Evolutionary conservation across 2,888 invertebrate species (phyloP).

Genomic region (Drosophila picticornis): DNA sequence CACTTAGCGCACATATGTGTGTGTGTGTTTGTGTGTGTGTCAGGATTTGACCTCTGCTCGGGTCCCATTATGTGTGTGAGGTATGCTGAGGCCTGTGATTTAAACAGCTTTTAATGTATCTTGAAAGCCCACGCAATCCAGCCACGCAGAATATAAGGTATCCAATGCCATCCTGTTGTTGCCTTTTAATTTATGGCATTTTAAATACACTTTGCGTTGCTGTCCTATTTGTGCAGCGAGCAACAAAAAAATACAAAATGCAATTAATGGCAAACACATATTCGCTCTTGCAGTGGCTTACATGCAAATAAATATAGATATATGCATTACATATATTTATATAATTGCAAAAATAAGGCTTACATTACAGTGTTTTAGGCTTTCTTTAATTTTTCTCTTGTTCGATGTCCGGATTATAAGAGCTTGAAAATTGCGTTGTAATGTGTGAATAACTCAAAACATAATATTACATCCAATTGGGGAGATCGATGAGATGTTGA

Average conservation of each 20-base stretch:
- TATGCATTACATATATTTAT: background rate
- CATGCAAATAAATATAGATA: background rate
- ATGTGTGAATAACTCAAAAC: background rate
- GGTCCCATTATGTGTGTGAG: conserved; percentile 23
- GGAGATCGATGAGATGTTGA: background rate
- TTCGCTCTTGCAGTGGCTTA: background rate
- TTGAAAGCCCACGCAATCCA: conserved; percentile 52
- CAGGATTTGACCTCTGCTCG: conserved; percentile 48
- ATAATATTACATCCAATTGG: background rate
- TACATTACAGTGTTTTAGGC: background rate
- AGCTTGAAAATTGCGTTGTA: background rate
- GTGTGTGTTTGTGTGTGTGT: conserved; percentile 15
- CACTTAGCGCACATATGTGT: background rate
- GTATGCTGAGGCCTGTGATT: conserved; percentile 24
- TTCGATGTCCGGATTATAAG: too few relatives aligned
- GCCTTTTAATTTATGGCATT: conserved; percentile 75
- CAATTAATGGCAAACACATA: background rate
- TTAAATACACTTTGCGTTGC: conserved; percentile 71
- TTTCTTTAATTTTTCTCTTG: too few relatives aligned
- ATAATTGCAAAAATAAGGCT: background rate
- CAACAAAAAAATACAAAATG: conserved; percentile 1
- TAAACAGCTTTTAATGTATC: conserved; percentile 72
- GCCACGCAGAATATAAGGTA: conserved; percentile 12
- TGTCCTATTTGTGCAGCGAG: background rate
- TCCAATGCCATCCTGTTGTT: conserved; percentile 31